A percentile compares a stretch with the other conserved stretches of the same genome.
Conservation (phyloP, 2,888 invertebrate genomes). For the Hecatera dysodea region DNA sequence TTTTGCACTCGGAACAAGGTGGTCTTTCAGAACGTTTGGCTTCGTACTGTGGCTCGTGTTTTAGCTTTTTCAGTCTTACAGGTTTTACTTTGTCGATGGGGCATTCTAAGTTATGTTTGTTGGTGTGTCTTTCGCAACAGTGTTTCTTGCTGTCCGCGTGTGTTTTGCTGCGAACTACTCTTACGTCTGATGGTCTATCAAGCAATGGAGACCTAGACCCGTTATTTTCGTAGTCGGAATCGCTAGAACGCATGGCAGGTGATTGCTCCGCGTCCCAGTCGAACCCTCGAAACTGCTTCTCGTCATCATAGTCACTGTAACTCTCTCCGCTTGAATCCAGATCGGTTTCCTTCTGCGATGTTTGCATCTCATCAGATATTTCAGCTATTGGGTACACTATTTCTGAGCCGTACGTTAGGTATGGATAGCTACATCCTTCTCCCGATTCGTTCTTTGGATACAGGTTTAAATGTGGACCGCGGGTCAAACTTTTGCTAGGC, state of each 20-base stretch:
- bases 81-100: conserved; percentile 84
- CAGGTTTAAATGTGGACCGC: conserved; percentile 93
- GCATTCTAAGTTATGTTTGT: conserved; percentile 78
- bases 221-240: conserved; percentile 93
- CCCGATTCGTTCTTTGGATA: conserved; percentile 92
- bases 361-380: conserved; percentile 95
- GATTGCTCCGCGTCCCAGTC: conserved; percentile 89
- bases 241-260: conserved; percentile 88
- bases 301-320: conserved; percentile 92
- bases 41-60: conserved; percentile 78
- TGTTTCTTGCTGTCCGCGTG: conserved; percentile 83
- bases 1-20: conserved; percentile 82
- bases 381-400: conserved; percentile 96
- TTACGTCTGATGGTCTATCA: conserved; percentile 87
- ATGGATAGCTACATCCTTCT: conserved; percentile 94
- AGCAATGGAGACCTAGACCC: conserved; percentile 93
- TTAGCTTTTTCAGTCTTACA: conserved; percentile 86
- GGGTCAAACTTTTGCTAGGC: conserved; percentile 93
- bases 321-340: conserved; percentile 91
- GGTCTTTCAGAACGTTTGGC: conserved; percentile 77
- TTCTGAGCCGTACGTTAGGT: conserved; percentile 93
- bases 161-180: conserved; percentile 84
- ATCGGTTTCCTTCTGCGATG: conserved; percentile 92
- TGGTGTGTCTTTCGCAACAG: conserved; percentile 81
- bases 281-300: conserved; percentile 89